A percentile compares a stretch with the other conserved stretches of the same genome.
Evolutionary conservation across 2,797 vertebrate species (phyloP).

Genomic region (Liasis olivaceus): DNA sequence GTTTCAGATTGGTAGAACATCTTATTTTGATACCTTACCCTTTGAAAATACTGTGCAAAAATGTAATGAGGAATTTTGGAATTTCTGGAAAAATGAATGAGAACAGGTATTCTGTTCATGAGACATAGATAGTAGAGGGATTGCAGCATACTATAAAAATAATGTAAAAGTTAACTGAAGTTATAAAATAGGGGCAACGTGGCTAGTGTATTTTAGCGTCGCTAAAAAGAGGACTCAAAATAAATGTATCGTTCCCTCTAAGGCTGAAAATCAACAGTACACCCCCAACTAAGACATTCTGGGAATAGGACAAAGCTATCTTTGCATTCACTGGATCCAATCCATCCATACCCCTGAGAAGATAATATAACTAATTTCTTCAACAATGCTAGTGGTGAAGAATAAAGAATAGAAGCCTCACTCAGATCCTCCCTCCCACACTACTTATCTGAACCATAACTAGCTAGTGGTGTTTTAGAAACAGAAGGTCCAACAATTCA

Average conservation of each 20-base stretch:
- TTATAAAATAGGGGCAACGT: conserved; percentile 45
- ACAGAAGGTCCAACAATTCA: neutral
- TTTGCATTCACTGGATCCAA: neutral
- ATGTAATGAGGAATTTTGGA: conserved; percentile 64
- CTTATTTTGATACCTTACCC: conserved; percentile 64
- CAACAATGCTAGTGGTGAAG: neutral
- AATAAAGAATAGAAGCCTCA: neutral
- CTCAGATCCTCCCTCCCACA: neutral
- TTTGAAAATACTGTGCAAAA: conserved; percentile 56
- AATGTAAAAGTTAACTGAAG: conserved; percentile 26
- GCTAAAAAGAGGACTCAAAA: neutral
- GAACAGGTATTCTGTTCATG: conserved; percentile 41
- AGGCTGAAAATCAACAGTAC: neutral
- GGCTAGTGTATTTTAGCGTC: neutral
- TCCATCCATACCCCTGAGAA: neutral
- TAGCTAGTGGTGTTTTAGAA: neutral
- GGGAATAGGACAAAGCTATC: neutral
- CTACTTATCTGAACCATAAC: neutral
- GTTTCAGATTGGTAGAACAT: conserved; percentile 70
- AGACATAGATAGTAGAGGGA: conserved; percentile 19
- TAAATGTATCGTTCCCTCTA: neutral
- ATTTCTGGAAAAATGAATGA: conserved; percentile 54
- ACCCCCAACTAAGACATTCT: neutral
- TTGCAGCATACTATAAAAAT: conserved; percentile 17
- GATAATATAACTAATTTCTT: neutral